These are phyloP conservation scores for Phalanger gymnotis DNA, from an alignment of 2,797 vertebrate species.

Conservation along the genomic window DNA sequence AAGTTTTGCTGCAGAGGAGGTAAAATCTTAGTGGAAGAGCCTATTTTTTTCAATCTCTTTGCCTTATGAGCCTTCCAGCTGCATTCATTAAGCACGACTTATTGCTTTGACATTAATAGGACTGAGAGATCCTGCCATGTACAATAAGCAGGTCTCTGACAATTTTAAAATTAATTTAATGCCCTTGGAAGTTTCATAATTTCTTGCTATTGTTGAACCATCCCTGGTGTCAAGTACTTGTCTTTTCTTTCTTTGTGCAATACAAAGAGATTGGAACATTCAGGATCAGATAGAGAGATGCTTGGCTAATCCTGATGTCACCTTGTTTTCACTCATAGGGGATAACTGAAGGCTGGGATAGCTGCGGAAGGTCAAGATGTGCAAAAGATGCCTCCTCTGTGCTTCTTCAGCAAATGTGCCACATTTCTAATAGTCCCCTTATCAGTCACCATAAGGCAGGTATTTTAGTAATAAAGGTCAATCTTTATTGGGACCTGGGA, in stretches of 20 bases:
- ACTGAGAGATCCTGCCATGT: neutral
- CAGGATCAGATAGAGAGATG: slow-evolving; percentile 46
- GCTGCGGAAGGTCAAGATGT: slow-evolving; percentile 17
- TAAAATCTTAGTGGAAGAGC: neutral
- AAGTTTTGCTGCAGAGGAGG: neutral
- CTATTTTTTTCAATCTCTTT: neutral
- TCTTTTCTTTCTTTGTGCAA: slow-evolving; percentile 15
- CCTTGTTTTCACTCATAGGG: slow-evolving; percentile 48
- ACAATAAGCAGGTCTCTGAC: neutral
- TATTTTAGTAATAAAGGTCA: slow-evolving; percentile 41
- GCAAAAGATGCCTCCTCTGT: slow-evolving; percentile 65
- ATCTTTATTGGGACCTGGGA: neutral
- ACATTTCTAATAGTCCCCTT: slow-evolving; percentile 60
- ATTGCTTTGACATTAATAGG: neutral
- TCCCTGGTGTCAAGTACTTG: slow-evolving; percentile 21
- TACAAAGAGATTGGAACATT: neutral
- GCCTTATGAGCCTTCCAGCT: neutral
- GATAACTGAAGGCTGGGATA: slow-evolving; percentile 18
- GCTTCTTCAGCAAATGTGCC: slow-evolving; percentile 38
- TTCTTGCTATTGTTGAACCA: slow-evolving; percentile 27
- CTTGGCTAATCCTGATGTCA: slow-evolving; percentile 14
- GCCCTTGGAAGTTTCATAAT: slow-evolving; percentile 31
- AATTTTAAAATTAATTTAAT: slow-evolving; percentile 38
- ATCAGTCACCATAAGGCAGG: slow-evolving; percentile 52
- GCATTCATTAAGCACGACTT: neutral